Evolutionary conservation across 2,888 invertebrate genomes (phyloP), one percentile per base, ranked within the genome.

Genomic region (Macrophya alboannulata): DNA sequence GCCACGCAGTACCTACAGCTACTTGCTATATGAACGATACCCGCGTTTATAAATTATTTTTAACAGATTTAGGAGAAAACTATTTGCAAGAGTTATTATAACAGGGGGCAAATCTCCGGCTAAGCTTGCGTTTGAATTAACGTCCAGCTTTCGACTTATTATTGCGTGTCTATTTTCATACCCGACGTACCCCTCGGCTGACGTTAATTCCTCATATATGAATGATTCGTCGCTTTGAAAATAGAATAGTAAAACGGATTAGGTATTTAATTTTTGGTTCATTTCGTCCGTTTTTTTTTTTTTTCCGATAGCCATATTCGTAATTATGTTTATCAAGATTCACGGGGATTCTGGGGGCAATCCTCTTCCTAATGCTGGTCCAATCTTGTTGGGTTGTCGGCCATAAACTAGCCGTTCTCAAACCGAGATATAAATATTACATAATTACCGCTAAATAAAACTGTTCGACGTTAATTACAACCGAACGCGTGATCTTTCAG

Each of bases 371-470:
- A 62, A 25, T 62, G 62, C 62, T n/a, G 8, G 71, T 5, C 12
- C 17, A 71, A 71, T 40, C 37, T 71, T 10, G 71, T 71, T 40
- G 2, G 3, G 31, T 31, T 31, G 40, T n/a, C 37, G 71, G 71
- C 9, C 48, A 48, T 76, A 79, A 51, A 79, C 37, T 40, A 48
- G 51, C 55, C 48, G 51, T n/a, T 17, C 12, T 37, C 5, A 79
- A 51, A 21, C 5, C 37, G 55, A n/a, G 10, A 79, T 37, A 79
- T 79, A 55, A 79, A 79, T 79, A 55, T 79, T 37, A 55, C 17
- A 37, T 79, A 79, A 79, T 79, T 79, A 79, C 37, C 37, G 79
- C n/a, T 59, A 17, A 79, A 48, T 37, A 79, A 71, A 71, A 40
- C 6, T 40, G 37, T 55, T 79, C n/a, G 37, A 79, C 55, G 51